Base-by-base conservation (phyloP, 2,113 vertebrate genomes). In the Dissostichus mawsoni region DNA sequence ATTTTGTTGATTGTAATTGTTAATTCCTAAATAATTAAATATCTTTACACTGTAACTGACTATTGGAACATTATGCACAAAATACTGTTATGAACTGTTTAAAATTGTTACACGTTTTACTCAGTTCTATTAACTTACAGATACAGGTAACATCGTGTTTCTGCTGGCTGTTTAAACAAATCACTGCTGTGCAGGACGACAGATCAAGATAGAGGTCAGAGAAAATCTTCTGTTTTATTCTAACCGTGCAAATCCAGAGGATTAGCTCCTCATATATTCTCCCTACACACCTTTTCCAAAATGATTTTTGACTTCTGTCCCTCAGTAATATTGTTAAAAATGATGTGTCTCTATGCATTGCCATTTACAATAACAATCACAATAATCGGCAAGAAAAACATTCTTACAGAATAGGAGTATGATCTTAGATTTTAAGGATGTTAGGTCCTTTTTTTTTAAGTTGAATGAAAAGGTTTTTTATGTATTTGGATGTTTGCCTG, bases 231-330 rank as follows among this genome's bases (percentile, higher is more conserved):
- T 77, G 58, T 29, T 29, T 3, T 29, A 29, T 29, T 29, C 29
- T 85, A 78, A 67, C 51, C 11, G 16, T 57, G 62, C 69, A 85
- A 76, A 81, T 84, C 45, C 66, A 0, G 8, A 70, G 82, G 83
- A 83, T 89, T 85, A 85, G 66, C 59, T 62, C 33, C 70, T 74
- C 64, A 25, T 83, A 64, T 81, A 64, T 81, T 55, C 81, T 67
- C 55, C 53, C 44, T 13, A 2, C 11, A n/a, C 41, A 48, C 18
- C 52, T 74, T 59, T 57, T 55, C 5, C 4, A n/a, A 73, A 44
- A 13, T 1, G 18, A 13, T 36, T 57, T 12, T 12, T 52, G 20
- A 53, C 53, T 23, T 29, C n/a, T 25, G 11, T 78, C 74, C 17
- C 78, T 11, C 61, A 36, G 44, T 53, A 25, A 56, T 23, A 36